Percentiles rank a stretch among this genome's conserved stretches.
Conservation (phyloP, 2,797 vertebrate species). For the Sebastes matsubarae region DNA sequence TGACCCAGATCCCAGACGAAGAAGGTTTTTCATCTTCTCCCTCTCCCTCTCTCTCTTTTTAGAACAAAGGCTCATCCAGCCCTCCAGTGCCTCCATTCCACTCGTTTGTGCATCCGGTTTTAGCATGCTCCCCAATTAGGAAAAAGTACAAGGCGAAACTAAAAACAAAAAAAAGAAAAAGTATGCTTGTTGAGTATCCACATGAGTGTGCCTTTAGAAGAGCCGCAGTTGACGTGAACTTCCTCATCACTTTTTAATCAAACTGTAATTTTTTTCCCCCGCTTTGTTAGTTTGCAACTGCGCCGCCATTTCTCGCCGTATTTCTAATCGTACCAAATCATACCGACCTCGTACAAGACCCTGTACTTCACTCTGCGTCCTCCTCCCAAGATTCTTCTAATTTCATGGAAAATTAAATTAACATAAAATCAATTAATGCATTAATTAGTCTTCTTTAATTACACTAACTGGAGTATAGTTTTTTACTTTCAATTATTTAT, state of each 20-base stretch:
- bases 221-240: constrained; percentile 30
- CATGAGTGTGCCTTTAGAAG: constrained; percentile 30
- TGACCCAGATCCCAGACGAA: constrained; percentile 80
- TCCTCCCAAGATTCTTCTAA: constrained; percentile 74
- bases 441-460: constrained; percentile 86
- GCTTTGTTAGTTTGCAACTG: background rate
- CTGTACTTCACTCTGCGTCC: constrained; percentile 16
- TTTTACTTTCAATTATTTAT: constrained; percentile 83
- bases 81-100: constrained; percentile 66
- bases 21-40: constrained; percentile 70
- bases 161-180: background rate
- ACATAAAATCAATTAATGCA: constrained; percentile 87
- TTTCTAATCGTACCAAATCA: constrained; percentile 23
- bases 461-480: constrained; percentile 80
- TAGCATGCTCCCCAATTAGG: constrained; percentile 60
- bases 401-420: constrained; percentile 83
- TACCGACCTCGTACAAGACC: constrained; percentile 46
- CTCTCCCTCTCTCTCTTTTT: constrained; percentile 62
- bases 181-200: constrained; percentile 17
- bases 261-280: constrained; percentile 2
- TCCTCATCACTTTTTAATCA: constrained; percentile 50
- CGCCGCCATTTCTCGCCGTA: background rate
- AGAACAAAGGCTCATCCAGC: constrained; percentile 78
- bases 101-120: constrained; percentile 66
- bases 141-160: constrained; percentile 43